These are phyloP conservation scores for Patella depressa DNA, from an alignment of 2,888 invertebrate species.

Conservation along the genomic window DNA sequence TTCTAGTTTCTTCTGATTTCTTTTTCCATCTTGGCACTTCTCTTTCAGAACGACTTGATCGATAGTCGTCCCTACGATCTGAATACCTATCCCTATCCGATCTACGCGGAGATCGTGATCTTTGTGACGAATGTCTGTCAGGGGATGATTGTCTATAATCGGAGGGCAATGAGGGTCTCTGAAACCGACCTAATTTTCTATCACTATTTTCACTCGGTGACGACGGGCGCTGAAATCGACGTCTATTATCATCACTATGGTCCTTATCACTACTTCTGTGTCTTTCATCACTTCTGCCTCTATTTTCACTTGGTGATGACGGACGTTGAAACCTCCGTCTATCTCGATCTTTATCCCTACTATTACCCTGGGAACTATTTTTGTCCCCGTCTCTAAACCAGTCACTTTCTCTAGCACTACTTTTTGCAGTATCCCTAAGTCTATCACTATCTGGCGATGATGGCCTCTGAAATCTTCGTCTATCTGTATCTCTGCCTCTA, in stretches of 20 bases:
- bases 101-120: background rate
- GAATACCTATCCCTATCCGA: background rate
- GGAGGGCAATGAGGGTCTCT: background rate
- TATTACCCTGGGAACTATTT: conserved; percentile 26
- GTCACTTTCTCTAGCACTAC: conserved; percentile 18
- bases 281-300: conserved; percentile 24
- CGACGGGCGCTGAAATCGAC: background rate
- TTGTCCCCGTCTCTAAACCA: conserved; percentile 26
- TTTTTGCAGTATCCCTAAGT: conserved; percentile 43
- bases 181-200: background rate
- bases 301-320: conserved; percentile 20
- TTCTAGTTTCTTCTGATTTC: conserved; percentile 16
- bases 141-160: background rate
- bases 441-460: conserved; percentile 25
- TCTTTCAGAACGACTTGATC: conserved; percentile 9
- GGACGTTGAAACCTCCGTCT: conserved; percentile 20
- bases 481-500: background rate
- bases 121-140: conserved; percentile 22
- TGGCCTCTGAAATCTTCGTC: background rate
- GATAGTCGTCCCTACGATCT: background rate
- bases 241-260: background rate
- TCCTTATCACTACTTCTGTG: conserved; percentile 22
- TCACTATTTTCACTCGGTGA: conserved; percentile 6
- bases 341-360: conserved; percentile 21
- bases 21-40: conserved; percentile 19